Conservation (phyloP, 2,113 vertebrate genomes). For the Martes martes region DNA sequence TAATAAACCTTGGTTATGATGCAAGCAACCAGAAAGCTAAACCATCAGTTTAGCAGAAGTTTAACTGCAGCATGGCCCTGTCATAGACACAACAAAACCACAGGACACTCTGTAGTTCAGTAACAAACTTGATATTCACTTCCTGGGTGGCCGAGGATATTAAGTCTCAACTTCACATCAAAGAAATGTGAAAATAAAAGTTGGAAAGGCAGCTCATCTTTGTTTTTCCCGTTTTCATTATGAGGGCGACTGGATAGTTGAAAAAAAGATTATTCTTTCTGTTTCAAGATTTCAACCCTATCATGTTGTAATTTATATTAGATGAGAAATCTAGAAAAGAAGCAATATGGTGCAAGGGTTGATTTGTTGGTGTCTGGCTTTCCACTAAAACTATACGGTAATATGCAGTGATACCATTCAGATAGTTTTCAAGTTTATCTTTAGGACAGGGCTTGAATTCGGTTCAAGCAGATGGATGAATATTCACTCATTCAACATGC, state of each 20-base stretch:
- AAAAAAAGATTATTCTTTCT: background rate
- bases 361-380: background rate
- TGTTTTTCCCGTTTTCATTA: background rate
- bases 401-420: background rate
- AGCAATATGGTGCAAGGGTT: background rate
- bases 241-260: background rate
- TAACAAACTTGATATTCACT: background rate
- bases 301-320: background rate
- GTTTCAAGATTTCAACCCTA: background rate
- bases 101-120: background rate
- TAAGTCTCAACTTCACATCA: background rate
- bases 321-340: background rate
- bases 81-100: background rate
- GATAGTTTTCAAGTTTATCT: background rate
- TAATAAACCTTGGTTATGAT: conserved; percentile 37
- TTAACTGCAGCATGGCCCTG: background rate
- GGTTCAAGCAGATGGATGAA: background rate
- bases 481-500: background rate
- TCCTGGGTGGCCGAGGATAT: background rate
- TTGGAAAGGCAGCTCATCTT: background rate
- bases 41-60: conserved; percentile 1
- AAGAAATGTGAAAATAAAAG: conserved; percentile 12
- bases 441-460: background rate
- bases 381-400: background rate
- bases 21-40: conserved; percentile 13